These are phyloP conservation scores for Mongoloraphidia duomilia DNA, from an alignment of 2,888 invertebrate species.

Conservation along the genomic window DNA sequence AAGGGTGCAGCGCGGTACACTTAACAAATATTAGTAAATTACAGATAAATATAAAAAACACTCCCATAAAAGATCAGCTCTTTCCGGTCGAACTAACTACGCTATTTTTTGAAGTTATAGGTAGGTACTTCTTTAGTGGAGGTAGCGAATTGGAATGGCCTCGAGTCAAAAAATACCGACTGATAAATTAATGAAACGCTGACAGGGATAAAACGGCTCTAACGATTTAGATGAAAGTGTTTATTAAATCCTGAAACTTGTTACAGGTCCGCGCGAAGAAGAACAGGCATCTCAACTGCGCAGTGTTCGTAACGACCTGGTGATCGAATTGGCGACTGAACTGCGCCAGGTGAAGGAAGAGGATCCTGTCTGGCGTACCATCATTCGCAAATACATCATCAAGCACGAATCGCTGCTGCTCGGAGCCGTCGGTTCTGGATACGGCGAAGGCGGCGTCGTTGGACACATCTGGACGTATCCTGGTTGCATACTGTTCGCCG, in stretches of 20 bases:
- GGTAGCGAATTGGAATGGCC: no score
- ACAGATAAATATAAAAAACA: no score
- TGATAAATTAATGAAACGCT: no score
- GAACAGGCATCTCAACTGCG: constrained; percentile 38
- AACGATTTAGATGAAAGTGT: no score
- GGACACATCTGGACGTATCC: constrained; percentile 54
- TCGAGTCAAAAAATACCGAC: no score
- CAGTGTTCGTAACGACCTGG: constrained; percentile 42
- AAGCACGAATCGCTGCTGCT: constrained; percentile 44
- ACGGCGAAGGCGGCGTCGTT: constrained; percentile 35
- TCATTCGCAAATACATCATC: constrained; percentile 38
- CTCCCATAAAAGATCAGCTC: no score
- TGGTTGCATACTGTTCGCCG: constrained; percentile 50
- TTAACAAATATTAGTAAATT: no score
- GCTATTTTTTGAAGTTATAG: no score
- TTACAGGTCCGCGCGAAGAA: constrained; percentile 43
- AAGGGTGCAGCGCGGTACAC: no score
- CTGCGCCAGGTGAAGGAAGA: constrained; percentile 38
- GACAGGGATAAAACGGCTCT: no score
- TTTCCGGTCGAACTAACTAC: no score
- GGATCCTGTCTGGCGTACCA: constrained; percentile 45
- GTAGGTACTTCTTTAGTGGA: no score
- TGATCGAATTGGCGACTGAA: constrained; percentile 47
- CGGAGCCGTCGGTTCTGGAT: constrained; percentile 37
- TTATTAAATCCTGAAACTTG: constrained; percentile 1